Conservation (phyloP, 2,797 vertebrate species). For the Arctocebus calabarensis region DNA sequence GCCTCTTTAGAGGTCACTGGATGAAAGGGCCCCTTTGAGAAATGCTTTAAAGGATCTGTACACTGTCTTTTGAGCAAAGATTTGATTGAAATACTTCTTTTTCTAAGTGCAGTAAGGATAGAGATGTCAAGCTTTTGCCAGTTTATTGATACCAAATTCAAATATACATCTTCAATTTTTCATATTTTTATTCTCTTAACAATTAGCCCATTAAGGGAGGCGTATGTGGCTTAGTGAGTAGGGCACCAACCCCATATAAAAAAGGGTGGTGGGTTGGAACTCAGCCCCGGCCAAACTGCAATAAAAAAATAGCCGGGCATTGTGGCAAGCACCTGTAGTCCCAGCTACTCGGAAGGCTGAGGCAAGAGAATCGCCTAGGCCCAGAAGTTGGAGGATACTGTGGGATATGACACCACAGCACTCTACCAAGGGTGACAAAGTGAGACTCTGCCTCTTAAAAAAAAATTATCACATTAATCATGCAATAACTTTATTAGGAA, state of each 20-base stretch:
- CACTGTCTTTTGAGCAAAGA: slow-evolving; percentile 58
- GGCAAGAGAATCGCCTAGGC: too few relatives aligned
- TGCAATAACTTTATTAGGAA: neutral
- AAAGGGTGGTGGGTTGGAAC: too few relatives aligned
- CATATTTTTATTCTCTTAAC: neutral
- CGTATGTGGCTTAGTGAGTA: too few relatives aligned
- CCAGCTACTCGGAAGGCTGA: too few relatives aligned
- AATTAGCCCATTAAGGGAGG: neutral
- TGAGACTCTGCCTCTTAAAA: too few relatives aligned
- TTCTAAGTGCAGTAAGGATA: neutral
- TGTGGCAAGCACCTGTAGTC: too few relatives aligned
- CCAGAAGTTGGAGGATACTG: too few relatives aligned
- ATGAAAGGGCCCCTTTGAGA: slow-evolving; percentile 66
- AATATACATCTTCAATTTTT: neutral
- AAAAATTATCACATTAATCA: neutral
- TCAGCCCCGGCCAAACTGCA: too few relatives aligned
- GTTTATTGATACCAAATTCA: neutral
- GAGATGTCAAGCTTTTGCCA: slow-evolving; percentile 1
- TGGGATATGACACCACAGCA: too few relatives aligned
- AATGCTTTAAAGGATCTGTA: slow-evolving; percentile 42
- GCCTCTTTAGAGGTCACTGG: slow-evolving; percentile 51
- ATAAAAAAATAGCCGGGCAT: too few relatives aligned
- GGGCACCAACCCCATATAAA: too few relatives aligned
- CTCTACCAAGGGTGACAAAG: too few relatives aligned
- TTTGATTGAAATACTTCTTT: slow-evolving; percentile 47